A percentile compares a stretch with the other conserved stretches of the same genome.
Evolutionary conservation across 2,888 invertebrate species (phyloP).

Genomic region (Dryocosmus kuriphilus): DNA sequence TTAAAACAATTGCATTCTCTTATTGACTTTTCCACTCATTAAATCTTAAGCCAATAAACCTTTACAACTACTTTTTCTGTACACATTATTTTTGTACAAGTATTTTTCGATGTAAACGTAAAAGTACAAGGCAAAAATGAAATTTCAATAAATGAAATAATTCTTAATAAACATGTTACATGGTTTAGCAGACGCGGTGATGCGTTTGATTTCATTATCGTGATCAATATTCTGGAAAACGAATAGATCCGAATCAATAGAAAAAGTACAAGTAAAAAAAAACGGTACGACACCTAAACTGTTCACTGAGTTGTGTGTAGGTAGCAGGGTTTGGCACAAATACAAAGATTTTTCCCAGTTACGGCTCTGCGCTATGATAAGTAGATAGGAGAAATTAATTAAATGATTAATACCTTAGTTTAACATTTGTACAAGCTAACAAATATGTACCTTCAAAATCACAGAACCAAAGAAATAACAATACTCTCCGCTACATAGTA

Average conservation of each 20-base stretch:
- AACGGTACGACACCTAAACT: slow-evolving; percentile 56
- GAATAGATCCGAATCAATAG: slow-evolving; percentile 46
- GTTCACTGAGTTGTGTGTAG: slow-evolving; percentile 66
- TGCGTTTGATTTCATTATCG: slow-evolving; percentile 21
- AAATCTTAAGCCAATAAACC: slow-evolving; percentile 23
- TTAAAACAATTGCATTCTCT: slow-evolving; percentile 4
- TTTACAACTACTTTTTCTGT: slow-evolving; percentile 14
- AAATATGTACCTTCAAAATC: slow-evolving; percentile 76
- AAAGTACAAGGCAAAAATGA: background rate
- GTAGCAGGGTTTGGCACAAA: slow-evolving; percentile 65
- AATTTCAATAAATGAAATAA: slow-evolving; percentile 9
- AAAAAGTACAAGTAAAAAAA: slow-evolving; percentile 44
- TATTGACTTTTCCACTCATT: slow-evolving; percentile 3
- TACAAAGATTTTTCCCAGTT: slow-evolving; percentile 66
- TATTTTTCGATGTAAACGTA: slow-evolving; percentile 5
- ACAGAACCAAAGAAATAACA: slow-evolving; percentile 77
- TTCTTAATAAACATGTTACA: background rate
- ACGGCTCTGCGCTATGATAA: slow-evolving; percentile 71
- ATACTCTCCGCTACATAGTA: slow-evolving; percentile 67
- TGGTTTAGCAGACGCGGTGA: slow-evolving; percentile 17
- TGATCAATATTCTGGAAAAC: slow-evolving; percentile 71
- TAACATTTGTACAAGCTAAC: slow-evolving; percentile 75
- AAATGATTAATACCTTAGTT: slow-evolving; percentile 75
- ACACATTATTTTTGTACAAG: slow-evolving; percentile 29
- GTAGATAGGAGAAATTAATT: slow-evolving; percentile 67